A percentile compares a stretch with the other conserved stretches of the same genome.
Evolutionary conservation across 2,888 invertebrate genomes (phyloP).

Genomic region (Pristionchus exspectatus): DNA sequence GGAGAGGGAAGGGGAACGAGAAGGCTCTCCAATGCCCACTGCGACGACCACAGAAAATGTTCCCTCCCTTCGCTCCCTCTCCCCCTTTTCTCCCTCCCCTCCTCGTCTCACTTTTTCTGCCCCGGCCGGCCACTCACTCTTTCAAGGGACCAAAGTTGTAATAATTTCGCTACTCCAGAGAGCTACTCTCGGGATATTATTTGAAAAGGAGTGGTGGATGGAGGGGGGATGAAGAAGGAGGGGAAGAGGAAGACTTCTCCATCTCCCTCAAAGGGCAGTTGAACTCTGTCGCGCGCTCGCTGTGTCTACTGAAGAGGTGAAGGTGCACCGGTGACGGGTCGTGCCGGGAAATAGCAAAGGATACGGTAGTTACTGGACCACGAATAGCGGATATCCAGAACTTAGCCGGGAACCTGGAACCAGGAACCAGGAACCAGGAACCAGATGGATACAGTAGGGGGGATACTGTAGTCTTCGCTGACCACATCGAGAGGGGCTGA

Average conservation of each 20-base stretch:
- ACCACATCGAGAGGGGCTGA: neutral
- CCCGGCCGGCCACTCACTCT: neutral
- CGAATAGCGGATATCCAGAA: no score
- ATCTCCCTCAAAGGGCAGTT: neutral
- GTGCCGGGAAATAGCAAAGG: neutral
- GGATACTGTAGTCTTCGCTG: slow-evolving; percentile 28
- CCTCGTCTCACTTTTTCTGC: slow-evolving; percentile 35
- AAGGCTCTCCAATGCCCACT: neutral
- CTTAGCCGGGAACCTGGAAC: no score
- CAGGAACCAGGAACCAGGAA: neutral
- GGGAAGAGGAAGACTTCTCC: neutral
- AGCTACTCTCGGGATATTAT: slow-evolving; percentile 13
- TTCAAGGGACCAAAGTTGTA: neutral
- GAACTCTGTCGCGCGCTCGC: neutral
- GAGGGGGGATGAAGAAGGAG: neutral
- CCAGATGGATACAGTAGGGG: slow-evolving; percentile 10
- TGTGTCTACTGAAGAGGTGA: neutral
- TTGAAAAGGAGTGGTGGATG: slow-evolving; percentile 15
- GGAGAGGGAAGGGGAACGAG: neutral
- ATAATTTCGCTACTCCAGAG: neutral
- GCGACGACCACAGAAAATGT: slow-evolving; percentile 28
- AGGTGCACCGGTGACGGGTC: neutral
- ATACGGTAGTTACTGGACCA: slow-evolving; percentile 5
- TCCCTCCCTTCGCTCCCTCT: neutral
- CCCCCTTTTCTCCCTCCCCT: neutral